Conservation (phyloP, 2,113 vertebrate species). For the Antechinus flavipes region DNA sequence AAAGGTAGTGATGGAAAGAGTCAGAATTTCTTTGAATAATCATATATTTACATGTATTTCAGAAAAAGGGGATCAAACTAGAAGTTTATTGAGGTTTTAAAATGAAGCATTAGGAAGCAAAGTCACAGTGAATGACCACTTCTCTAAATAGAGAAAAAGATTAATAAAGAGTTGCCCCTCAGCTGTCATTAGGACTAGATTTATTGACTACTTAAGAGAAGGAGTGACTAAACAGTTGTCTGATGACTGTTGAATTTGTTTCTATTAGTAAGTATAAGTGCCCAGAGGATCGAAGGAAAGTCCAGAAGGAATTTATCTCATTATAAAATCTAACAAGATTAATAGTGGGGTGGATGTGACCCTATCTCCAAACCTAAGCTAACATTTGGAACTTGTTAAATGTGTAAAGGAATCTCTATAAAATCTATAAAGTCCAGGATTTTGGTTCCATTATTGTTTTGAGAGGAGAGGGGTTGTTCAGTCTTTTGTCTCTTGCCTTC, state of each 20-base stretch:
- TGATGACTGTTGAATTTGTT: constrained; percentile 9
- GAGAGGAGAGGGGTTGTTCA: background rate
- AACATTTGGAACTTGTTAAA: background rate
- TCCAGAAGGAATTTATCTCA: constrained; percentile 16
- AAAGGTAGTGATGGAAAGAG: background rate
- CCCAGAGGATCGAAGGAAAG: background rate
- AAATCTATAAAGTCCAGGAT: background rate
- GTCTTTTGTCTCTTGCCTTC: background rate
- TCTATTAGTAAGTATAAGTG: constrained; percentile 2
- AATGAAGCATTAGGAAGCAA: background rate
- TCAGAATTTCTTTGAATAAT: background rate
- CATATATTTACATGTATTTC: background rate
- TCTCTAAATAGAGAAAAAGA: background rate
- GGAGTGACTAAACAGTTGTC: background rate
- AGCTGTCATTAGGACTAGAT: background rate
- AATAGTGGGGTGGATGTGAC: background rate
- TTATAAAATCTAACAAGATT: background rate
- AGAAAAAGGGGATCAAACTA: background rate
- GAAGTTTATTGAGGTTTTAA: background rate
- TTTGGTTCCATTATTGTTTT: background rate
- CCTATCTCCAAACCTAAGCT: background rate
- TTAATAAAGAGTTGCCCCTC: background rate
- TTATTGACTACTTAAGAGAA: constrained; percentile 3
- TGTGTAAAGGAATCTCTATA: background rate
- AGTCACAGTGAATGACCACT: background rate